Conservation (phyloP, 1,140 invertebrate genomes). For the Oryzaephilus surinamensis region DNA sequence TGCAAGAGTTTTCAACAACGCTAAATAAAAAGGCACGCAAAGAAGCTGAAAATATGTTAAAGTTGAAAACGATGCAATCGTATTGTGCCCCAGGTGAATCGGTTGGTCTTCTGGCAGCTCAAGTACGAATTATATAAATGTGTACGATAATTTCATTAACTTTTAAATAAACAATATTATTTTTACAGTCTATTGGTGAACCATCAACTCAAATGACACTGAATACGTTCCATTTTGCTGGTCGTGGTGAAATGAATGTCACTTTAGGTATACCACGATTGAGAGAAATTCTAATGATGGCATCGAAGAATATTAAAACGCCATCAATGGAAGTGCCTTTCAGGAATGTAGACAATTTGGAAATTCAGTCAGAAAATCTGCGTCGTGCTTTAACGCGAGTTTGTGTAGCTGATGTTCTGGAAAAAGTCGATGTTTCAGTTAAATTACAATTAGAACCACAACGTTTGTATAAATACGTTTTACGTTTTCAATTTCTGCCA, state of each 20-base stretch:
- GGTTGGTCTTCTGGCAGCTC: constrained; percentile 89
- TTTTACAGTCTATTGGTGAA: constrained; percentile 97
- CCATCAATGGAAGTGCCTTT: constrained; percentile 89
- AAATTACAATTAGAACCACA: constrained; percentile 44
- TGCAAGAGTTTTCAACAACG: constrained; percentile 52
- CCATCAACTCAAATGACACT: constrained; percentile 99
- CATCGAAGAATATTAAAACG: constrained; percentile 84
- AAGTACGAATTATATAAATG: no score
- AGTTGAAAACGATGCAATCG: constrained; percentile 64
- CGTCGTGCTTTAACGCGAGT: constrained; percentile 64
- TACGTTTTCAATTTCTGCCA: constrained; percentile 65
- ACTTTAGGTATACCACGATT: constrained; percentile 95
- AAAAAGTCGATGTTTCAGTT: constrained; percentile 58
- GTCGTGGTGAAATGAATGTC: constrained; percentile 99
- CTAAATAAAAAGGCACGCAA: constrained; percentile 38
- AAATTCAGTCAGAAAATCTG: constrained; percentile 55
- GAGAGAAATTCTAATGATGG: constrained; percentile 94
- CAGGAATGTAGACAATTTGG: constrained; percentile 40
- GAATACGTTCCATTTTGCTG: constrained; percentile 99
- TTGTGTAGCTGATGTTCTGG: constrained; percentile 64
- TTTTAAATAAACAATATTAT: no score
- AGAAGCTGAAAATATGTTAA: constrained; percentile 59
- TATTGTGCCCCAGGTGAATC: constrained; percentile 86
- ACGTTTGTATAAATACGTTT: constrained; percentile 41
- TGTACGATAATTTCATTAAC: no score